Conservation (phyloP, 2,113 vertebrate species). For the Thalassarche chlororhynchos region DNA sequence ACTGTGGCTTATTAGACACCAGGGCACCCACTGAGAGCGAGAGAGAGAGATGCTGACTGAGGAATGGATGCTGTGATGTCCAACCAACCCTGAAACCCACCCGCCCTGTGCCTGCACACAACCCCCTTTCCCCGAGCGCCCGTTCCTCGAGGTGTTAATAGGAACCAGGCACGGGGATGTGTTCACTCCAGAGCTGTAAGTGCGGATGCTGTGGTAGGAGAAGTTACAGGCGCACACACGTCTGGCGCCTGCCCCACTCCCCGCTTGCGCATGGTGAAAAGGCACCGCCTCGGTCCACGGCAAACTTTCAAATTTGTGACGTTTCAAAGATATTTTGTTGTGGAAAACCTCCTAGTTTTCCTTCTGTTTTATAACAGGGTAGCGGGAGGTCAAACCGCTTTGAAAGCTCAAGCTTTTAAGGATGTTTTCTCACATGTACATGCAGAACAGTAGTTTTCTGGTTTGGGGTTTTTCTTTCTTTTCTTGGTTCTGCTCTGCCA, state of each 20-base stretch:
- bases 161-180: neutral
- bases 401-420: neutral
- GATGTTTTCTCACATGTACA: neutral
- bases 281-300: fast-evolving
- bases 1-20: neutral
- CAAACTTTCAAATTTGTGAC: neutral
- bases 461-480: neutral
- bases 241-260: neutral
- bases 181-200: neutral
- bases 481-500: neutral
- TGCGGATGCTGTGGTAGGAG: neutral
- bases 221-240: neutral
- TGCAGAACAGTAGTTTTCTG: neutral
- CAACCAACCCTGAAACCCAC: neutral
- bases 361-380: neutral
- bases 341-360: neutral
- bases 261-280: fast-evolving
- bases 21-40: neutral
- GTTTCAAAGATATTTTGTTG: neutral
- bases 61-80: neutral
- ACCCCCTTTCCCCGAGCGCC: neutral
- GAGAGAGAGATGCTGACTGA: neutral
- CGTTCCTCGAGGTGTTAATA: fast-evolving
- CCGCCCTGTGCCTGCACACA: fast-evolving
- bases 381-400: neutral